These are phyloP conservation scores for Cerastoderma edule DNA, from an alignment of 2,888 invertebrate genomes.

Conservation along the genomic window DNA sequence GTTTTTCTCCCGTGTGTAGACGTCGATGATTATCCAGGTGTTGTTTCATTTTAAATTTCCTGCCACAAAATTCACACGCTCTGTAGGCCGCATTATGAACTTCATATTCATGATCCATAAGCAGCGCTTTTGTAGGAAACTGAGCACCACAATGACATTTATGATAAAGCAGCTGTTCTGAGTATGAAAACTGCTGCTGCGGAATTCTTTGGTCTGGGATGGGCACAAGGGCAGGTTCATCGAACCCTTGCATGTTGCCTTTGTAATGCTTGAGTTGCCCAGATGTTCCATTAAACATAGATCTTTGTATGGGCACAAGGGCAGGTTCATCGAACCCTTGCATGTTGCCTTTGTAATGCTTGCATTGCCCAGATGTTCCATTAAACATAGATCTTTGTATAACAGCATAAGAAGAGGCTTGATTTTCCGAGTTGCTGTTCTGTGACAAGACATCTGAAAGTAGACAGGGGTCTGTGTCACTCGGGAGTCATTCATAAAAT, in stretches of 20 bases:
- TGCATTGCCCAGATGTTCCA: not conserved
- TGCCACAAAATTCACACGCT: conserved; percentile 31
- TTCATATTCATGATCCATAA: conserved; percentile 25
- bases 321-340: not conserved
- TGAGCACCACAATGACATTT: conserved; percentile 17
- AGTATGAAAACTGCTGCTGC: not conserved
- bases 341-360: not conserved
- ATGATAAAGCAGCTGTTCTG: not conserved
- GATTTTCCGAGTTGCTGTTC: not conserved
- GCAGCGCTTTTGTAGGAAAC: conserved; percentile 19
- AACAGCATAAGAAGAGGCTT: not conserved
- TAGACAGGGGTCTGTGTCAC: conserved; percentile 23
- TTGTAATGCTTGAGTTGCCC: too few species aligned
- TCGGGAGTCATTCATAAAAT: not conserved
- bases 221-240: too few species aligned
- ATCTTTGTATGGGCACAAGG: not conserved
- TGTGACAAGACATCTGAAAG: conserved; percentile 24
- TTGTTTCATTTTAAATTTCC: conserved; percentile 32
- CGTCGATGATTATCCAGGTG: conserved; percentile 43
- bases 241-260: too few species aligned
- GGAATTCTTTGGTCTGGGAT: not conserved
- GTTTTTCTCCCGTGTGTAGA: conserved; percentile 48
- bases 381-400: not conserved
- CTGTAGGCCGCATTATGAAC: conserved; percentile 22
- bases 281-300: not conserved